Evolutionary conservation across 2,888 invertebrate species (phyloP).

Genomic region (Andrena haemorrhoa): DNA sequence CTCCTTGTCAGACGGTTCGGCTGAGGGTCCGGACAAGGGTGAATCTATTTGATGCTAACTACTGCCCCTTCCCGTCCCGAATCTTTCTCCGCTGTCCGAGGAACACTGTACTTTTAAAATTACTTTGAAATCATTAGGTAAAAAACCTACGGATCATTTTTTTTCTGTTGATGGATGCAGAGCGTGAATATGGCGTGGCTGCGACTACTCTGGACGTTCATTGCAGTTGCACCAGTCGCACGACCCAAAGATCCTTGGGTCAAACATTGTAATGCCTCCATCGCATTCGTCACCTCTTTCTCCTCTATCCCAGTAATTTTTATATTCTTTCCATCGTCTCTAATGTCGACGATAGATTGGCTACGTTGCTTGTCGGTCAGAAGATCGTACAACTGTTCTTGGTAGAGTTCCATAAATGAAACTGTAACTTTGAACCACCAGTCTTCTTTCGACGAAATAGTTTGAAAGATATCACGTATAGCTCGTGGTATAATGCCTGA

Average conservation of each 20-base stretch:
- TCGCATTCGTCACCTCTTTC: slow-evolving; percentile 87
- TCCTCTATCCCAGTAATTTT: slow-evolving; percentile 88
- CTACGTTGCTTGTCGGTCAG: slow-evolving; percentile 89
- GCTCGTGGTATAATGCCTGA: slow-evolving; percentile 95
- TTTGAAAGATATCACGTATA: slow-evolving; percentile 92
- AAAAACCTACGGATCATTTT: slow-evolving; percentile 86
- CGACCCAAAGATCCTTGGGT: slow-evolving; percentile 91
- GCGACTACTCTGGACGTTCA: slow-evolving; percentile 95
- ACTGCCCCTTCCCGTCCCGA: too few relatives aligned
- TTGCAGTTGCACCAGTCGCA: slow-evolving; percentile 95
- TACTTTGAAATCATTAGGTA: background rate
- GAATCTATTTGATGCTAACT: too few relatives aligned
- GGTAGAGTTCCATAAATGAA: slow-evolving; percentile 95
- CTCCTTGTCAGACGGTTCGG: too few relatives aligned
- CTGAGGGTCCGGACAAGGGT: too few relatives aligned
- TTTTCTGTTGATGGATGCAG: slow-evolving; percentile 88
- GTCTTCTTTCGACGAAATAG: slow-evolving; percentile 87
- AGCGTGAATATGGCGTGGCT: slow-evolving; percentile 96
- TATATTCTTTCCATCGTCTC: slow-evolving; percentile 89
- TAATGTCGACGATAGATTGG: slow-evolving; percentile 91
- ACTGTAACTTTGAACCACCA: slow-evolving; percentile 90
- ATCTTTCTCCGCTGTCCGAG: too few relatives aligned
- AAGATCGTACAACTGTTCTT: slow-evolving; percentile 95
- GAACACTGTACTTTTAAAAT: background rate
- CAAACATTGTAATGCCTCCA: slow-evolving; percentile 89